These are phyloP conservation scores for Heliconius aoede DNA, from an alignment of 2,888 invertebrate species.

Conservation along the genomic window DNA sequence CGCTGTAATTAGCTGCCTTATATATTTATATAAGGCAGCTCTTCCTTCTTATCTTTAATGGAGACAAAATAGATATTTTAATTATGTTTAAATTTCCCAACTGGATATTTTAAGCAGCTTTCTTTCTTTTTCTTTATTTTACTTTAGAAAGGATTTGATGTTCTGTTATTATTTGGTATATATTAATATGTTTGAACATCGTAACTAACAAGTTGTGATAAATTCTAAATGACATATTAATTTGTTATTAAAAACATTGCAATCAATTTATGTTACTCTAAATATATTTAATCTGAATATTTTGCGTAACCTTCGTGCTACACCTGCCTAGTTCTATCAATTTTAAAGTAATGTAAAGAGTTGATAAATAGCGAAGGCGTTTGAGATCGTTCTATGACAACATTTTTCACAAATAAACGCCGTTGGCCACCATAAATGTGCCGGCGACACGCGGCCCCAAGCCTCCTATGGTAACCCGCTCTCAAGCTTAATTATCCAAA, in stretches of 20 bases:
- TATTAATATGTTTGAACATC: not conserved
- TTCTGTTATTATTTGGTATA: too few relatives aligned
- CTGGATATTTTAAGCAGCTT: not conserved
- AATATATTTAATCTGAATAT: slow-evolving; percentile 20
- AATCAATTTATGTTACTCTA: slow-evolving; percentile 12
- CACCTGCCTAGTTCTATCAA: slow-evolving; percentile 28
- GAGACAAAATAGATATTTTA: too few relatives aligned
- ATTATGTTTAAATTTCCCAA: too few relatives aligned
- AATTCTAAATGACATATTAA: slow-evolving; percentile 6
- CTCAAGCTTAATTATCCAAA: slow-evolving; percentile 73
- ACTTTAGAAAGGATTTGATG: not conserved
- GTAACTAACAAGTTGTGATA: not conserved
- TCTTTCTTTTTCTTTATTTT: not conserved
- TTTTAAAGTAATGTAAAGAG: slow-evolving; percentile 44
- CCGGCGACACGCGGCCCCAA: slow-evolving; percentile 72
- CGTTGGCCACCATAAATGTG: slow-evolving; percentile 72
- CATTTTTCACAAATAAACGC: slow-evolving; percentile 77
- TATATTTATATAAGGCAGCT: too few relatives aligned
- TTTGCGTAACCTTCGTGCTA: slow-evolving; percentile 1
- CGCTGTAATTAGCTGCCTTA: too few relatives aligned
- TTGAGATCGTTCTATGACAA: slow-evolving; percentile 67
- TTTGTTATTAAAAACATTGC: slow-evolving; percentile 15
- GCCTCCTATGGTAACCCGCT: slow-evolving; percentile 74
- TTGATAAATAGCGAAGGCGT: slow-evolving; percentile 66
- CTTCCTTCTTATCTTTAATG: too few relatives aligned